These are phyloP conservation scores for Erebia epiphron DNA, from an alignment of 2,888 invertebrate species.

Conservation along the genomic window DNA sequence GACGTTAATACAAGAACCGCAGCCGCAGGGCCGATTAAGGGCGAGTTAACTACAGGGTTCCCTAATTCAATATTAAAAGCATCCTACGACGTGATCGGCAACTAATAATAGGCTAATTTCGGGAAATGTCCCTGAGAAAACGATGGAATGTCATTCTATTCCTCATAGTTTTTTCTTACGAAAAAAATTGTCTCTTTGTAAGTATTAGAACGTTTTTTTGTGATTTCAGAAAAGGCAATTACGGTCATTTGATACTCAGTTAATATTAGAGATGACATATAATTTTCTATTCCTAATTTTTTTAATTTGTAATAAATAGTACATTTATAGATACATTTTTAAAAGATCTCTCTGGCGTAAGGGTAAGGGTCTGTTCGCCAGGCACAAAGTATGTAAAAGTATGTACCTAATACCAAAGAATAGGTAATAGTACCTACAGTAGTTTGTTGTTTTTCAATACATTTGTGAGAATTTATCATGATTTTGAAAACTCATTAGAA, in stretches of 20 bases:
- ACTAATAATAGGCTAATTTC: conserved; percentile 82
- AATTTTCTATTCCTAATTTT: neutral
- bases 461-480: too few species aligned
- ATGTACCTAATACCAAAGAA: too few species aligned
- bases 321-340: too few species aligned
- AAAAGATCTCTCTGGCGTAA: too few species aligned
- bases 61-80: conserved; percentile 84
- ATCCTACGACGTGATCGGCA: conserved; percentile 80
- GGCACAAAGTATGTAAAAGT: too few species aligned
- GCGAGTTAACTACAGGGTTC: conserved; percentile 77
- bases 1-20: conserved; percentile 74
- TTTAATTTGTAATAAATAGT: neutral
- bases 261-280: neutral
- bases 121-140: conserved; percentile 82
- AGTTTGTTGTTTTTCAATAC: too few species aligned
- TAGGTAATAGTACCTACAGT: too few species aligned
- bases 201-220: conserved; percentile 30
- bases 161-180: conserved; percentile 54
- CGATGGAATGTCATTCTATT: conserved; percentile 78
- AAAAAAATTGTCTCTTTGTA: conserved; percentile 12
- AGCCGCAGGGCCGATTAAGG: conserved; percentile 77
- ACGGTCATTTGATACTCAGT: conserved; percentile 27
- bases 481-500: too few species aligned
- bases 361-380: too few species aligned
- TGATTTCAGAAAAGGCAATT: conserved; percentile 20